Evolutionary conservation across 2,113 vertebrate species (phyloP).

Genomic region (Tenrec ecaudatus): DNA sequence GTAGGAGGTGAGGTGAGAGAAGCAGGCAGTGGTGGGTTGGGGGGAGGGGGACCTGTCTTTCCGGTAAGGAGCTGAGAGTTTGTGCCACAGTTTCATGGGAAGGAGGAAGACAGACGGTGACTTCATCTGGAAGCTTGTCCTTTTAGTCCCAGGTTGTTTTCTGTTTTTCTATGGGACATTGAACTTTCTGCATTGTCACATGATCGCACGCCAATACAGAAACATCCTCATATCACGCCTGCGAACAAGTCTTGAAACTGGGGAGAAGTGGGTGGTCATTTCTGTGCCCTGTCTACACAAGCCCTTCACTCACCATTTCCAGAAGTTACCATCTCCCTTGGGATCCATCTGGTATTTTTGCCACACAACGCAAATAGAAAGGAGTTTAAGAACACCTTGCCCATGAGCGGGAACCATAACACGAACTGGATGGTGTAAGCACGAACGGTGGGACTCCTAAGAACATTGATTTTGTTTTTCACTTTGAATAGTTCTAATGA

Average conservation of each 20-base stretch:
- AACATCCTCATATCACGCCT: constrained; percentile 54
- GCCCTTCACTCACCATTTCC: constrained; percentile 67
- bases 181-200: not conserved
- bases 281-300: not conserved
- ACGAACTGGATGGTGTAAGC: not conserved
- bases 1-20: not conserved
- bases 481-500: constrained; percentile 1
- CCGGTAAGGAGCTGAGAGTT: not conserved
- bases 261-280: constrained; percentile 21
- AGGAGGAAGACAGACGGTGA: not conserved
- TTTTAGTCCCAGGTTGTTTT: constrained; percentile 45
- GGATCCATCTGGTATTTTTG: constrained; percentile 62
- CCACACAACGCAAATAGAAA: constrained; percentile 47
- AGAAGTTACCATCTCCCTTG: constrained; percentile 50
- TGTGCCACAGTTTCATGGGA: not conserved
- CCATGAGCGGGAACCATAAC: constrained; percentile 60
- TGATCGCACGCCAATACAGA: constrained; percentile 3
- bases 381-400: constrained; percentile 70
- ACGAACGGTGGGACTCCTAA: constrained; percentile 21
- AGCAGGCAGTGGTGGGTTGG: too few relatives aligned
- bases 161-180: constrained; percentile 58
- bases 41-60: not conserved
- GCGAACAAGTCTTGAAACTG: constrained; percentile 44
- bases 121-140: not conserved
- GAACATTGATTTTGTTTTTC: not conserved